Evolutionary conservation across 2,797 vertebrate genomes (phyloP).

Genomic region (Gymnothorax reevesii): DNA sequence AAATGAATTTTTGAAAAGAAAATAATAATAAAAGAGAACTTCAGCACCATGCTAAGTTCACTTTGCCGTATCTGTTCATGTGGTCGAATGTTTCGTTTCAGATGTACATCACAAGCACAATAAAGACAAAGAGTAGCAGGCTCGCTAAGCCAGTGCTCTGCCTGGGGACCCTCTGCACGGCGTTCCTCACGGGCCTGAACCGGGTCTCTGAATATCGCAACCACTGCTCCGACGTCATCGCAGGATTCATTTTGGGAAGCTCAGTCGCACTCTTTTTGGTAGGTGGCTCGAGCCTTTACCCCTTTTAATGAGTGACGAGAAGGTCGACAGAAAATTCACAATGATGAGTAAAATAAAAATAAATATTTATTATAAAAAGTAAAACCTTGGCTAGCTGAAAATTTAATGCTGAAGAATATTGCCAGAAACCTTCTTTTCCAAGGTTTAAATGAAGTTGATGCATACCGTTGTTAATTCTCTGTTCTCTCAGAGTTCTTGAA

Average conservation of each 20-base stretch:
- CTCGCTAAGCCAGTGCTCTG: slow-evolving; percentile 95
- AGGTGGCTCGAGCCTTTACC: slow-evolving; percentile 43
- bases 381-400: too few relatives aligned
- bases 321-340: too few relatives aligned
- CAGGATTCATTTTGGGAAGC: slow-evolving; percentile 91
- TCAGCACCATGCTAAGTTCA: background rate
- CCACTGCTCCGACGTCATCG: slow-evolving; percentile 94
- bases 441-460: background rate
- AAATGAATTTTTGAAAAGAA: too few relatives aligned
- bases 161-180: slow-evolving; percentile 89
- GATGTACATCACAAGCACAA: slow-evolving; percentile 99
- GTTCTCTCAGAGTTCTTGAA: background rate
- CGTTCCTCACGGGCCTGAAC: slow-evolving; percentile 93
- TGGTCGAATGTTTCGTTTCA: slow-evolving; percentile 53
- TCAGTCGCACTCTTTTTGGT: slow-evolving; percentile 94
- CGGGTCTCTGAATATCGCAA: slow-evolving; percentile 96
- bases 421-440: too few relatives aligned
- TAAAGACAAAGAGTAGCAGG: slow-evolving; percentile 95
- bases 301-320: too few relatives aligned
- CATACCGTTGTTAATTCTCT: background rate
- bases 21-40: too few relatives aligned
- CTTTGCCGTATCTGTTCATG: background rate
- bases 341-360: too few relatives aligned
- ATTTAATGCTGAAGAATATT: too few relatives aligned
- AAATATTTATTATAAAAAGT: too few relatives aligned